Percentiles rank a stretch among this genome's conserved stretches.
phyloP scores from a whole-genome alignment of 92 coral and sea anemone genomes.

The Desmophyllum pertusum region DNA sequence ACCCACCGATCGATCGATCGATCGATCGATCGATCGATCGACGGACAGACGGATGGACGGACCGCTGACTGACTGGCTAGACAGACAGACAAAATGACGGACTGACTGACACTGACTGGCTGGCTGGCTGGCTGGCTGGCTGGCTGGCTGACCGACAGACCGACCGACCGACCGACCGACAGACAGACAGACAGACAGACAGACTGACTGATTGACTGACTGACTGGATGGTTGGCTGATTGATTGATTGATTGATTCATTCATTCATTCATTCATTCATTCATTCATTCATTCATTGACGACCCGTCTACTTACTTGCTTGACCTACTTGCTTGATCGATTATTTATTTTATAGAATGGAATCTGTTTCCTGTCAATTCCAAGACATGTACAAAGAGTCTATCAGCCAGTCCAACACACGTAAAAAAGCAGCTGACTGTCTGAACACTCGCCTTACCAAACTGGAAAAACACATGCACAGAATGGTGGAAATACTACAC shows the following conservation, averaged over 20 bases:
- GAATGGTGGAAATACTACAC: slow-evolving; percentile 29
- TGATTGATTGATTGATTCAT: not conserved
- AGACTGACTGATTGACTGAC: not conserved
- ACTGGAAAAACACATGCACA: slow-evolving; percentile 43
- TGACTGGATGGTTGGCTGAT: not conserved
- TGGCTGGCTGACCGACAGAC: not conserved
- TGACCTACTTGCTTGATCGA: not conserved
- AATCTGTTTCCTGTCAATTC: slow-evolving; percentile 40
- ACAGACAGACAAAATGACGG: too few relatives aligned
- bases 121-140: not conserved
- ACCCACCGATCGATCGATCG: not conserved
- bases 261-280: too few relatives aligned
- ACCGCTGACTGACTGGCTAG: not conserved
- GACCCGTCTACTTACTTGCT: too few relatives aligned
- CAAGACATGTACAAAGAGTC: slow-evolving; percentile 56
- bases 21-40: not conserved
- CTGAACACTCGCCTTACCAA: slow-evolving; percentile 26
- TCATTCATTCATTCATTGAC: not conserved
- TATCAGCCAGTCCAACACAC: not conserved
- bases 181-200: not conserved
- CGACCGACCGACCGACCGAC: not conserved
- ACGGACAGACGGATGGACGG: not conserved
- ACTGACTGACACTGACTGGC: not conserved
- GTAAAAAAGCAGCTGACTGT: slow-evolving; percentile 2
- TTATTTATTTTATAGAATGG: slow-evolving; percentile 28